Conservation (phyloP, 2,888 invertebrate species). For the Orgyia antiqua region DNA sequence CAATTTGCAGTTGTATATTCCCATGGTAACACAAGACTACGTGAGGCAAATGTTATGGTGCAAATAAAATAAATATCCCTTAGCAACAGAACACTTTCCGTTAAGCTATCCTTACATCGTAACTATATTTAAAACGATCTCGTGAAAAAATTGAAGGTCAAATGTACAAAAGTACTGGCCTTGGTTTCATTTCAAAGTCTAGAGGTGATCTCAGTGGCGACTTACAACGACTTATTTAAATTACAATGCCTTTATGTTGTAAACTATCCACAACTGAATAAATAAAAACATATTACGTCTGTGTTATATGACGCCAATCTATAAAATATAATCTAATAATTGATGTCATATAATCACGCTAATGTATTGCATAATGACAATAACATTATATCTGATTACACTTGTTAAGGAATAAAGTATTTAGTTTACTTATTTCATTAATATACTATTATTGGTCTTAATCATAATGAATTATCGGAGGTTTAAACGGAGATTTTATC, state of each 20-base stretch:
- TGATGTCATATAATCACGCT: too few relatives aligned
- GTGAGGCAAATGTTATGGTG: too few relatives aligned
- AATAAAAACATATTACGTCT: slow-evolving; percentile 23
- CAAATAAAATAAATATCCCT: slow-evolving; percentile 14
- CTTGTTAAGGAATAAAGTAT: too few relatives aligned
- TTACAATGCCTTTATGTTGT: slow-evolving; percentile 56
- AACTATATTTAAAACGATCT: slow-evolving; percentile 32
- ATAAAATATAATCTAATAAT: not conserved
- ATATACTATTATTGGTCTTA: too few relatives aligned
- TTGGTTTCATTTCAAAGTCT: slow-evolving; percentile 56
- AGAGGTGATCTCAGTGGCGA: slow-evolving; percentile 56
- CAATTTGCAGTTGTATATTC: too few relatives aligned
- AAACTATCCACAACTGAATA: slow-evolving; percentile 38
- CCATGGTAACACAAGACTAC: too few relatives aligned
- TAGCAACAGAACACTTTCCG: slow-evolving; percentile 15
- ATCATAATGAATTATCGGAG: too few relatives aligned
- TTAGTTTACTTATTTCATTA: too few relatives aligned
- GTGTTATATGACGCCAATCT: slow-evolving; percentile 1
- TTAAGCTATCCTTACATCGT: slow-evolving; percentile 25
- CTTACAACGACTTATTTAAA: slow-evolving; percentile 53
- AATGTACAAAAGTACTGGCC: slow-evolving; percentile 49
- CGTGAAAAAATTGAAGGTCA: slow-evolving; percentile 53
- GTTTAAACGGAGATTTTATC: too few relatives aligned
- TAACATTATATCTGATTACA: too few relatives aligned
- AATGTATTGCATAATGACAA: too few relatives aligned